Conservation (phyloP, 1,140 invertebrate species). For the Grapholita molesta region DNA sequence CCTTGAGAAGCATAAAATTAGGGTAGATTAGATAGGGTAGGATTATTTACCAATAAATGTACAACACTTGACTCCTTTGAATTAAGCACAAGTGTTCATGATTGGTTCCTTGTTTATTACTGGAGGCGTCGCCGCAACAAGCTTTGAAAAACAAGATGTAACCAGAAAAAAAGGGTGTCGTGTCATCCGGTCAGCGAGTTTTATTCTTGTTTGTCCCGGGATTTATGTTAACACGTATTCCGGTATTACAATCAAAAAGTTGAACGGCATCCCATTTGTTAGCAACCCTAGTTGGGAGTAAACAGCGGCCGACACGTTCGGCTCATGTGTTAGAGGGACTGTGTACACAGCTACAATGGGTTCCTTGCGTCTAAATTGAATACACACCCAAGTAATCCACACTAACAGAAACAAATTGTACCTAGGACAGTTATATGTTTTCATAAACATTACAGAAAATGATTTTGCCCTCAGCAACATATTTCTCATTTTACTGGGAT, state of each 20-base stretch:
- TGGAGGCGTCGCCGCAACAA: too few species aligned
- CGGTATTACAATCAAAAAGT: constrained; percentile 9
- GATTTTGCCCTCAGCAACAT: neutral
- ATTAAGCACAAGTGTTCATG: too few species aligned
- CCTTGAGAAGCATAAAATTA: too few species aligned
- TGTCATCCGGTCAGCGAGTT: neutral
- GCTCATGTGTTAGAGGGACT: constrained; percentile 1
- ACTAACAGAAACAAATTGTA: constrained; percentile 5
- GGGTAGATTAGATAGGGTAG: too few species aligned
- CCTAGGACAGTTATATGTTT: neutral
- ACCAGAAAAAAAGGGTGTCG: neutral
- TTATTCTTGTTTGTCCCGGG: neutral
- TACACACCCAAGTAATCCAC: constrained; percentile 13
- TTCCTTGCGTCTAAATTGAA: constrained; percentile 3
- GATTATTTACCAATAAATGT: too few species aligned
- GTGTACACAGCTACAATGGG: constrained; percentile 8
- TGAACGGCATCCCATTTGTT: constrained; percentile 12
- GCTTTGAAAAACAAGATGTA: neutral
- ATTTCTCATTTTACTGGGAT: neutral
- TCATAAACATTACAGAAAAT: neutral
- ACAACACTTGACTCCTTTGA: too few species aligned
- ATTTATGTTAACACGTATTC: constrained; percentile 12
- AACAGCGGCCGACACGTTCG: constrained; percentile 6
- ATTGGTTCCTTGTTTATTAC: too few species aligned
- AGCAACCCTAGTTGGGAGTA: neutral